Conservation (phyloP, 2,113 vertebrate genomes). For the Sorex araneus region DNA sequence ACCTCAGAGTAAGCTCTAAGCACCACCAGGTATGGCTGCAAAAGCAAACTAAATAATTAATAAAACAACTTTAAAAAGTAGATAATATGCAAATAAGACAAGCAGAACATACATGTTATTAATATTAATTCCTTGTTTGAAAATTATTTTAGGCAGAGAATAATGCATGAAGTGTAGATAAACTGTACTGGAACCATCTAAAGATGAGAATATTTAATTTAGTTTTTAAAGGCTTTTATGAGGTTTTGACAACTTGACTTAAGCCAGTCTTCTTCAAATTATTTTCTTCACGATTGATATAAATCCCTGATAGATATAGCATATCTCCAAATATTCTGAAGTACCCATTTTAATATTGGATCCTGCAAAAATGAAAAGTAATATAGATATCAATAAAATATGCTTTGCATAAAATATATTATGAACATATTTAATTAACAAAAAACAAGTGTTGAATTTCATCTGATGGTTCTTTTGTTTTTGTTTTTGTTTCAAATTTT, state of each 20-base stretch:
- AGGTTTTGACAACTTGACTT: slow-evolving; percentile 26
- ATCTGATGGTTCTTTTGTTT: too few relatives aligned
- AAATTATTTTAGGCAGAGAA: slow-evolving; percentile 3
- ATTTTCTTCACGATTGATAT: background rate
- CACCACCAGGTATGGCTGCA: too few relatives aligned
- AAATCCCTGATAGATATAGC: slow-evolving; percentile 52
- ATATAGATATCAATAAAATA: slow-evolving; percentile 30
- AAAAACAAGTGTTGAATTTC: slow-evolving; percentile 9
- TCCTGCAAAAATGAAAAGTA: slow-evolving; percentile 31
- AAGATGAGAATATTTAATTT: slow-evolving; percentile 10
- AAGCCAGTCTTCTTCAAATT: background rate
- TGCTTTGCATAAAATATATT: background rate
- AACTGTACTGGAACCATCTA: background rate
- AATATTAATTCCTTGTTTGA: slow-evolving; percentile 34
- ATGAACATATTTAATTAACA: slow-evolving; percentile 20
- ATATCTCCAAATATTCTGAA: slow-evolving; percentile 12
- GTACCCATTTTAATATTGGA: background rate
- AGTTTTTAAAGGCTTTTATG: slow-evolving; percentile 33
- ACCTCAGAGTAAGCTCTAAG: too few relatives aligned
- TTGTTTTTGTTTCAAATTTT: too few relatives aligned
- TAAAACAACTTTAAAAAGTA: too few relatives aligned
- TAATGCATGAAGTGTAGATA: slow-evolving; percentile 50
- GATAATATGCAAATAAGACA: background rate
- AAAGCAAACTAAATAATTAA: too few relatives aligned
- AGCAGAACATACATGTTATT: background rate